Base-by-base conservation (phyloP, 2,888 invertebrate species). In the Ochlodes sylvanus region DNA sequence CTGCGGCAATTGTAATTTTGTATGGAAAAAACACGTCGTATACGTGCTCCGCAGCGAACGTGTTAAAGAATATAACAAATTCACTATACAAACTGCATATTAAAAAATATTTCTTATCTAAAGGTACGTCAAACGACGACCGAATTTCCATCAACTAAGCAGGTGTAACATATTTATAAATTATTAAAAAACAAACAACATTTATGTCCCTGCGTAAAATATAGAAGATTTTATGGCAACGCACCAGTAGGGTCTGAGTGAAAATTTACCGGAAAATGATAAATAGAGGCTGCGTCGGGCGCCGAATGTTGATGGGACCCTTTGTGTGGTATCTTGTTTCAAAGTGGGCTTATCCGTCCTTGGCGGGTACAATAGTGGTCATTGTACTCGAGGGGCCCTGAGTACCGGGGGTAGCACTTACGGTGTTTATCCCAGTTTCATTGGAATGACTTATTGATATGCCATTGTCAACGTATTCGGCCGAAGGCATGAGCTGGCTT, bases 291-390 rank as follows among this genome's bases (percentile, higher is more conserved):
- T 79, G 76, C 82, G 85, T 87, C 84, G 84, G 82, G 78, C 78
- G 73, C 86, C 86, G 89, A 90, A 92, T 91, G 90, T 89, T 90
- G 92, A 91, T 90, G 88, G 85, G 80, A 78, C 85, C 89, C 86
- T 86, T 89, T 89, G 87, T 89, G 85, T 83, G 80, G 86, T 87
- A 87, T 92, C 91, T 87, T 87, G 90, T 92, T 92, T 89, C 92
- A 84, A 84, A 90, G 89, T 88, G 83, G 84, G 85, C 84, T 89
- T 89, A 90, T 87, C 88, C 87, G 78, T 77, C 79, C 81, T 76
- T 79, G 54, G 54, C 21, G 14, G 79, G 82, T 81, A 88, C 87
- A 87, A 87, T 88, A 87, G 86, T 87, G 83, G 79, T 81, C 50
- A 60, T 66, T 66, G 66, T 66, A 32, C 50, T n/a, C 52, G 41